These are phyloP conservation scores for Papilio polytes DNA, from an alignment of 1,140 invertebrate genomes.

Conservation along the genomic window DNA sequence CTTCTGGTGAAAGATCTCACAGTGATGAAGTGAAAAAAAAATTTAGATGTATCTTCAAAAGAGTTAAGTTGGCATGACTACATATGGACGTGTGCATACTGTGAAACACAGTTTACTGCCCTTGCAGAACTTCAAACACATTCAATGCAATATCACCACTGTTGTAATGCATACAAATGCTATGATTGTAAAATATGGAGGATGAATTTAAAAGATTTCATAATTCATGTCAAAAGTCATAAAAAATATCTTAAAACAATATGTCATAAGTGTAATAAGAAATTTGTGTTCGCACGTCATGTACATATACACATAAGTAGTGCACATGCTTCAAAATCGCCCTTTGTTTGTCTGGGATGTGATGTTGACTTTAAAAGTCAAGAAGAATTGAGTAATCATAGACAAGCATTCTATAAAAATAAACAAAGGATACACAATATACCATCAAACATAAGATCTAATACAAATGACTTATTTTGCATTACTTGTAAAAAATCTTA, in stretches of 20 bases:
- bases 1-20: conserved; percentile 27
- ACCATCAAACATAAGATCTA: conserved; percentile 34
- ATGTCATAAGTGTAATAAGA: conserved; percentile 51
- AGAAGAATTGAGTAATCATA: conserved; percentile 48
- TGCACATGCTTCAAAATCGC: conserved; percentile 40
- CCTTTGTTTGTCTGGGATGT: conserved; percentile 49
- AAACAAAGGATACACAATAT: conserved; percentile 40
- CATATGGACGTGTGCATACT: too few species aligned
- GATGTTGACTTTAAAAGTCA: conserved; percentile 45
- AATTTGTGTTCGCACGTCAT: conserved; percentile 41
- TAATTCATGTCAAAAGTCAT: conserved; percentile 53
- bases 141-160: conserved; percentile 53
- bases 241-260: conserved; percentile 49
- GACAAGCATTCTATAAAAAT: conserved; percentile 45
- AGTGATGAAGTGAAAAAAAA: conserved; percentile 30
- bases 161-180: conserved; percentile 61
- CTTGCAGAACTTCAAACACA: conserved; percentile 58
- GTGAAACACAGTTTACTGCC: too few species aligned
- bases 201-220: conserved; percentile 47
- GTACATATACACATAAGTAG: conserved; percentile 42
- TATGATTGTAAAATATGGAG: conserved; percentile 55
- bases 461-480: conserved; percentile 57
- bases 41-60: too few species aligned
- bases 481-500: conserved; percentile 66
- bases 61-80: too few species aligned